Evolutionary conservation across 92 coral and sea anemone species (phyloP).

Genomic region (Phenganax subtilis): DNA sequence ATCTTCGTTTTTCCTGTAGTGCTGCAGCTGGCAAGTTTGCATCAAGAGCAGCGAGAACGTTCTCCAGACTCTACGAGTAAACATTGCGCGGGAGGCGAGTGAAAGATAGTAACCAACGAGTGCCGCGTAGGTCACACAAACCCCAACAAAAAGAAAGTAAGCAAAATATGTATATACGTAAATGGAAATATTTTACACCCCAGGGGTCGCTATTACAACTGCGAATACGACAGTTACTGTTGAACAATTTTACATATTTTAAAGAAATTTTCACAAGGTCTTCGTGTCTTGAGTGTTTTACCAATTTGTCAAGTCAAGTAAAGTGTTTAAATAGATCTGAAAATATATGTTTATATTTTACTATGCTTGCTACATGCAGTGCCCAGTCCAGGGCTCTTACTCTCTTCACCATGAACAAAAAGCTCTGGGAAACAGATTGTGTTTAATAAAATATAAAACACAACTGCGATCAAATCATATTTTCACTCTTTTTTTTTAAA

Average conservation of each 20-base stretch:
- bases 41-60: constrained; percentile 73
- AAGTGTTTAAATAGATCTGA: background rate
- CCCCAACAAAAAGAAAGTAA: constrained; percentile 10
- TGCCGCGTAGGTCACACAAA: background rate
- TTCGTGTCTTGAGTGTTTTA: constrained; percentile 3
- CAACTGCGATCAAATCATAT: too few relatives aligned
- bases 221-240: background rate
- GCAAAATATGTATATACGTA: constrained; percentile 11
- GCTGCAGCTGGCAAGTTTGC: constrained; percentile 64
- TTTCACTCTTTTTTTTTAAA: too few relatives aligned
- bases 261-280: constrained; percentile 16
- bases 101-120: background rate
- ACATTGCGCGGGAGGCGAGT: background rate
- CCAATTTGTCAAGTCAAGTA: background rate
- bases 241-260: constrained; percentile 33
- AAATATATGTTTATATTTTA: background rate
- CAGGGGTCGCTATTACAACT: background rate
- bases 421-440: too few relatives aligned
- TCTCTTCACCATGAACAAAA: too few relatives aligned
- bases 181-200: background rate
- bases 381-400: too few relatives aligned
- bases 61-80: constrained; percentile 79
- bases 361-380: too few relatives aligned
- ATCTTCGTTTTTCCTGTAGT: constrained; percentile 42
- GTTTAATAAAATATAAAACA: too few relatives aligned